Base-by-base conservation (phyloP, 2,888 invertebrate genomes). In the Ichneumoninae sp. region DNA sequence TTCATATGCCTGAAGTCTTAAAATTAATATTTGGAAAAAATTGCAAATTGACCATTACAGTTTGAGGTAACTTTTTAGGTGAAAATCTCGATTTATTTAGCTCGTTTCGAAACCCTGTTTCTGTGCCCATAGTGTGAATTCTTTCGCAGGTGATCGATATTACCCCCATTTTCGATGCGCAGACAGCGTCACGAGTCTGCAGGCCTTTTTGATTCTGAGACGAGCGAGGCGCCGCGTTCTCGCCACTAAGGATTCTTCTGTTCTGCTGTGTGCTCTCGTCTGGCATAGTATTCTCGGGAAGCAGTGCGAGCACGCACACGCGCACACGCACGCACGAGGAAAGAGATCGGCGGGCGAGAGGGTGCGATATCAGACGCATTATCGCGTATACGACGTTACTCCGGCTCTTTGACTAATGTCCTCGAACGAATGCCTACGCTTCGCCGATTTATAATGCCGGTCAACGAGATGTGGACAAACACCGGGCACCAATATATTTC, bases 401-500 rank as follows among this genome's bases (percentile, higher is more conserved):
- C 83, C 87, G 90, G 88, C 92, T 89, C 93, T 93, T 93, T 93
- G 93, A 93, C 93, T 93, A 93, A 93, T 93, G 93, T 93, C 90
- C 93, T 90, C 92, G 92, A 92, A 91, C 92, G 92, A 93, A 93
- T 93, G 93, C 93, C 93, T 93, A 93, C 93, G 93, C 93, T 92
- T 92, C 91, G 91, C 92, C 93, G 92, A 93, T 93, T 93, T 93
- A 93, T 93, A 93, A 93, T 92, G 91, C 91, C 91, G 92, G 92
- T 92, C 92, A 93, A 92, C 93, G 91, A 92, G 93, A 93, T 92
- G 93, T 92, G 93, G 93, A 93, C 93, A 93, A 93, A 93, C 93
- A 92, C 91, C 91, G 91, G 89, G 91, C 91, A 92, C 93, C 93
- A 91, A 93, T 93, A 93, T 93, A 93, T 93, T 93, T 93, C 92